phyloP scores from a whole-genome alignment of 2,888 invertebrate genomes.

The Holacanthella duospinosa region DNA sequence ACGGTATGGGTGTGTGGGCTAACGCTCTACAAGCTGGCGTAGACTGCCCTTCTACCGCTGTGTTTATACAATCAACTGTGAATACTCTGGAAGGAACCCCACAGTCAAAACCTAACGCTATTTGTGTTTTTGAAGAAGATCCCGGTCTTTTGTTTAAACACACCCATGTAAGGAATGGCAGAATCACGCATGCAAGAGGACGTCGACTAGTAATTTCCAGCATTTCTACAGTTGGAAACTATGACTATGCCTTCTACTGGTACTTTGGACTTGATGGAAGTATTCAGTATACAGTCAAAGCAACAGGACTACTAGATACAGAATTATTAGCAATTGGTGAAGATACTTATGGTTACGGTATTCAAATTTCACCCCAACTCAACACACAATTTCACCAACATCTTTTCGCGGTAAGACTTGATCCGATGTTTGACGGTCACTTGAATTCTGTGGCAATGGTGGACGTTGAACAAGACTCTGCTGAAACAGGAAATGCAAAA shows the following conservation, averaged over 20 bases:
- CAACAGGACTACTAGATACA: constrained; percentile 25
- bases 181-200: constrained; percentile 15
- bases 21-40: background rate
- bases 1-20: constrained; percentile 4
- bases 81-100: background rate
- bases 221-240: constrained; percentile 29
- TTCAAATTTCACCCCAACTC: constrained; percentile 8
- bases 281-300: constrained; percentile 28
- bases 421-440: constrained; percentile 29
- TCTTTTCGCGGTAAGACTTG: constrained; percentile 25
- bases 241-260: constrained; percentile 33
- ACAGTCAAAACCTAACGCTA: background rate
- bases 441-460: constrained; percentile 22
- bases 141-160: constrained; percentile 27
- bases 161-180: constrained; percentile 24
- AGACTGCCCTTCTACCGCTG: background rate
- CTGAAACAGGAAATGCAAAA: constrained; percentile 5
- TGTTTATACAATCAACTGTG: background rate
- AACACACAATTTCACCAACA: constrained; percentile 35
- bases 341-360: background rate
- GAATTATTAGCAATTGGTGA: background rate
- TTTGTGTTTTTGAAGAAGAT: background rate
- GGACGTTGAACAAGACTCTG: constrained; percentile 21
- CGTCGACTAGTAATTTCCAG: constrained; percentile 25
- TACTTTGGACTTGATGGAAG: constrained; percentile 27